Conservation (phyloP, 2,797 vertebrate species). For the Rhabdomys pumilio region DNA sequence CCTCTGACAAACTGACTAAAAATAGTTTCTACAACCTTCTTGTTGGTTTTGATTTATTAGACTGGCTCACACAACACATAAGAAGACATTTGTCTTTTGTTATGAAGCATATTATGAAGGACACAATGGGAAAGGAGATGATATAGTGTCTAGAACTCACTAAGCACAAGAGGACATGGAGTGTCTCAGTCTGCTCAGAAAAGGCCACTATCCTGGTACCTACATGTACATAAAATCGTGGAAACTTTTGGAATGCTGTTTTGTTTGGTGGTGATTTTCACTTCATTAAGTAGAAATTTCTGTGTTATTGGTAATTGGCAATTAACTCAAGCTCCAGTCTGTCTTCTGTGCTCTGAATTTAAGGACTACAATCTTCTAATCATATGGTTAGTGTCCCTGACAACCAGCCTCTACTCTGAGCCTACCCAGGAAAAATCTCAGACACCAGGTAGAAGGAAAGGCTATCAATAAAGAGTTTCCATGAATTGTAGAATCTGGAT, state of each 20-base stretch:
- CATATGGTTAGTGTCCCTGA: neutral
- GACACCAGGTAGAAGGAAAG: neutral
- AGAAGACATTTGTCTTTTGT: neutral
- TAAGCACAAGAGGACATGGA: neutral
- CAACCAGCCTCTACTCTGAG: neutral
- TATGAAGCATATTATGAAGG: neutral
- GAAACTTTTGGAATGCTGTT: neutral
- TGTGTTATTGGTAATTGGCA: neutral
- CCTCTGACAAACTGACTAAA: neutral
- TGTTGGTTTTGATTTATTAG: neutral
- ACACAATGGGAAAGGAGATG: no score
- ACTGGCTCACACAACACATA: neutral
- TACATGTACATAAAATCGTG: neutral
- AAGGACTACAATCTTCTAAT: neutral
- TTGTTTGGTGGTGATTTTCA: neutral
- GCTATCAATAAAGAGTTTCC: neutral
- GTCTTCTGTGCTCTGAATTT: accelerated
- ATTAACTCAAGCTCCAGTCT: neutral
- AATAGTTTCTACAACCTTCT: neutral
- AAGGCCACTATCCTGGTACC: neutral
- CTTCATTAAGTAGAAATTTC: neutral
- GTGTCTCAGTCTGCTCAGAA: accelerated
- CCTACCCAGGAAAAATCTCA: no score
- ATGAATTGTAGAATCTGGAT: neutral
- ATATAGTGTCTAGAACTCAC: neutral